Percentiles rank a stretch among this genome's conserved stretches.
Conservation (phyloP, 2,888 invertebrate species). For the Drosophila atroscutellata region DNA sequence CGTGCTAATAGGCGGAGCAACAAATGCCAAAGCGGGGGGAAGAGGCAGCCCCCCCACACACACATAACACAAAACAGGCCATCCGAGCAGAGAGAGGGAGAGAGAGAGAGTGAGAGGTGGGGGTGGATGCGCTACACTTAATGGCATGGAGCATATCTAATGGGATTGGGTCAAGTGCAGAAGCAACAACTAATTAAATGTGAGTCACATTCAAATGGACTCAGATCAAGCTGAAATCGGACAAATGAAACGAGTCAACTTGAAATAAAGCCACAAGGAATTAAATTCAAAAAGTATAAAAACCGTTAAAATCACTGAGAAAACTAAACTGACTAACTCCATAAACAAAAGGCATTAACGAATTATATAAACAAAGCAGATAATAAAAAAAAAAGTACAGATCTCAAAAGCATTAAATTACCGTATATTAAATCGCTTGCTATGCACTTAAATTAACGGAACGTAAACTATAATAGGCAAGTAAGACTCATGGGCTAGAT, state of each 20-base stretch:
- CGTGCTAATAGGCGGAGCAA: constrained; percentile 78
- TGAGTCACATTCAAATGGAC: neutral
- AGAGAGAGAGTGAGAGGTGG: neutral
- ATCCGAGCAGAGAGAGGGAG: constrained; percentile 31
- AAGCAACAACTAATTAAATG: constrained; percentile 3
- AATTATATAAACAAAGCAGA: neutral
- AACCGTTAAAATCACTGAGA: neutral
- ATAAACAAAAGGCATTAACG: neutral
- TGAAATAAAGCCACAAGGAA: neutral
- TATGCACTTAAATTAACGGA: neutral
- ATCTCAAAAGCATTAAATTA: neutral
- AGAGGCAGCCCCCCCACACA: neutral
- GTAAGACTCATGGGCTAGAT: neutral
- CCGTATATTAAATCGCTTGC: neutral
- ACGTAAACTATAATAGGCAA: constrained; percentile 1
- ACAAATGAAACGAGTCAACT: neutral
- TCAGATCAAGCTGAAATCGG: neutral
- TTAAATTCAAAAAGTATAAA: neutral
- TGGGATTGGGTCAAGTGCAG: constrained; percentile 30
- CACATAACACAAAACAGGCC: constrained; percentile 54
- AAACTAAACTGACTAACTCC: neutral
- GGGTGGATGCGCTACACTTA: constrained; percentile 45
- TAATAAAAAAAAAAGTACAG: neutral
- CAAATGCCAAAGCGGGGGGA: constrained; percentile 59
- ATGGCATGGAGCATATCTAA: constrained; percentile 26